phyloP scores from a whole-genome alignment of 2,797 vertebrate genomes.

The Okamejei kenojei region DNA sequence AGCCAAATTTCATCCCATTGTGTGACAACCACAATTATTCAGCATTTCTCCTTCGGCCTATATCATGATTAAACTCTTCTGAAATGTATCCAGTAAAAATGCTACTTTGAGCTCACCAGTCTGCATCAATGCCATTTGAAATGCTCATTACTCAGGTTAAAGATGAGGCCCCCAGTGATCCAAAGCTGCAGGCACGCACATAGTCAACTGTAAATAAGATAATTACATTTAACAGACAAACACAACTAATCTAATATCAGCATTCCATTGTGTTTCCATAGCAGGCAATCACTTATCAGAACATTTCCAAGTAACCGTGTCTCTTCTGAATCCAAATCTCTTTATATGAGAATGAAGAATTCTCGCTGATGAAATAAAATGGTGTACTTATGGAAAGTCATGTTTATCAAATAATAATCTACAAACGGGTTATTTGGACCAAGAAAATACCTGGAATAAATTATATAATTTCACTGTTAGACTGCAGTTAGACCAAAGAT shows the following conservation, averaged over 20 bases:
- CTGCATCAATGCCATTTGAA: neutral
- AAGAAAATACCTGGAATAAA: too few relatives aligned
- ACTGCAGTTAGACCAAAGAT: neutral
- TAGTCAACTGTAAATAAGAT: neutral
- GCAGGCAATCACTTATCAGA: neutral
- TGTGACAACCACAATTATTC: neutral
- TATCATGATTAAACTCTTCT: neutral
- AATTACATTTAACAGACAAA: slow-evolving; percentile 5
- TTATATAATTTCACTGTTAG: too few relatives aligned
- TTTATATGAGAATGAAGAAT: neutral
- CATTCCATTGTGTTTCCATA: neutral
- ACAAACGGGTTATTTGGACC: neutral
- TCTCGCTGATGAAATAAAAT: neutral
- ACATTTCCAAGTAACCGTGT: neutral
- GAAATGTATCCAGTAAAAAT: neutral
- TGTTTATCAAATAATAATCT: neutral
- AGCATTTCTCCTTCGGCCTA: neutral
- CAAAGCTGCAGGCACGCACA: neutral
- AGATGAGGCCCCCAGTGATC: neutral
- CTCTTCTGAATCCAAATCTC: neutral
- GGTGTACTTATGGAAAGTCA: neutral
- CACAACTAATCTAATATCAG: neutral
- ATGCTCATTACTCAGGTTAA: neutral
- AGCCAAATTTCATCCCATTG: neutral
- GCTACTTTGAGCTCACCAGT: neutral